These are phyloP conservation scores for Sapayoa aenigma DNA, from an alignment of 2,113 vertebrate species.

Conservation along the genomic window DNA sequence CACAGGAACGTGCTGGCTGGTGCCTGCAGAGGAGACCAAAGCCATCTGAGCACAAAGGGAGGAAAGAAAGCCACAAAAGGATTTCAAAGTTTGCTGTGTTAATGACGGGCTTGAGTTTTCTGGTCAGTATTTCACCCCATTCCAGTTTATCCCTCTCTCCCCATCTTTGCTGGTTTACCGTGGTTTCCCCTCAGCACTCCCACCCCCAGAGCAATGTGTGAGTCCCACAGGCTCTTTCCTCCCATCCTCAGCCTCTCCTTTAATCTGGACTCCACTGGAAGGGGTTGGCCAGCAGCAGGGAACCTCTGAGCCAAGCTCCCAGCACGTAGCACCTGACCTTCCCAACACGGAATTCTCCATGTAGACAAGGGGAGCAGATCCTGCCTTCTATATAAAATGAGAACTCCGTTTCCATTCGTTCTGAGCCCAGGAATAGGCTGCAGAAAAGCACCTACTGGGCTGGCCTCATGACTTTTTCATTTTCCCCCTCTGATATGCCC, in stretches of 20 bases:
- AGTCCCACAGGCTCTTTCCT: neutral
- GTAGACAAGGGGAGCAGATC: neutral
- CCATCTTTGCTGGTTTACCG: accelerated
- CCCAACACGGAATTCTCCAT: neutral
- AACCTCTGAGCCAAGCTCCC: neutral
- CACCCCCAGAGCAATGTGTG: accelerated
- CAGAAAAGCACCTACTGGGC: neutral
- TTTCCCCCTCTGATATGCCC: neutral
- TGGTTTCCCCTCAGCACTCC: neutral
- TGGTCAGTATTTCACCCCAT: accelerated
- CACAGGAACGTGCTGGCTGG: accelerated
- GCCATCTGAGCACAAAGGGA: neutral
- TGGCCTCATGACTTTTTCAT: neutral
- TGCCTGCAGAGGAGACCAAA: neutral
- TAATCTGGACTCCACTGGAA: neutral
- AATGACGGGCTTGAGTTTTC: neutral
- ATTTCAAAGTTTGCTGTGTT: neutral
- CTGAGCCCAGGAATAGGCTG: neutral
- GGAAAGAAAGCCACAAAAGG: neutral
- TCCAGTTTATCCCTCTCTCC: neutral
- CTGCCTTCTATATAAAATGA: neutral
- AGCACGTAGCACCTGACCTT: accelerated
- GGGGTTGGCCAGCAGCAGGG: neutral
- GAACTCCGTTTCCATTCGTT: accelerated
- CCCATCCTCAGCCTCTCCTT: neutral